Conservation (phyloP, 2,888 invertebrate genomes). For the Amblyjoppa fuscipennis region DNA sequence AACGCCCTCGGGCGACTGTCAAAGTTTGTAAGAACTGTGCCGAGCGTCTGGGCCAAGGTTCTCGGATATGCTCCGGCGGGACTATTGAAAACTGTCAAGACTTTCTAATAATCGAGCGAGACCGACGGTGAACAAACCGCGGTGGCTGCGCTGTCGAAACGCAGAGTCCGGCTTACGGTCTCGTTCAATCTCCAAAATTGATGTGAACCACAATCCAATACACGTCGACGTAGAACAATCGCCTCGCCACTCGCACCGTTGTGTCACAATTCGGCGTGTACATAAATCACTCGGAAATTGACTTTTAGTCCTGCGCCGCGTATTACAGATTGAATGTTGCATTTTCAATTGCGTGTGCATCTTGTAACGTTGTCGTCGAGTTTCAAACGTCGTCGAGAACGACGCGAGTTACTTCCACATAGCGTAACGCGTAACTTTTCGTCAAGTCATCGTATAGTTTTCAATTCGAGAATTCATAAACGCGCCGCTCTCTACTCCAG, state of each 20-base stretch:
- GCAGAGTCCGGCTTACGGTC: neutral
- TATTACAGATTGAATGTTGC: constrained; percentile 9
- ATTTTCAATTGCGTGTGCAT: constrained; percentile 51
- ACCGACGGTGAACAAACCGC: neutral
- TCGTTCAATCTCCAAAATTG: constrained; percentile 33
- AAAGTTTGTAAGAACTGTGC: neutral
- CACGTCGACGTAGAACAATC: constrained; percentile 10
- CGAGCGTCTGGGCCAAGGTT: neutral
- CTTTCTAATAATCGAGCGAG: constrained; percentile 8
- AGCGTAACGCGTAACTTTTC: neutral
- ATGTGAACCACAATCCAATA: constrained; percentile 24
- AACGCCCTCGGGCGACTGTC: neutral
- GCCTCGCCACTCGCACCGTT: neutral
- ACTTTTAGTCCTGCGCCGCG: neutral
- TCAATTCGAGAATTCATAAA: neutral
- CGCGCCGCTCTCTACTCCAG: neutral
- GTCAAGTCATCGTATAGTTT: neutral
- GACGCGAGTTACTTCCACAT: neutral
- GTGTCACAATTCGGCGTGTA: neutral
- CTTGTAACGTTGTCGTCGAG: neutral
- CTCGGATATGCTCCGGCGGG: neutral
- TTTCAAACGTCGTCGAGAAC: neutral
- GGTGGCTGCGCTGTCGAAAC: neutral
- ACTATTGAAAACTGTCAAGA: constrained; percentile 12
- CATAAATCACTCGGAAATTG: neutral